phyloP scores from a whole-genome alignment of 2,797 vertebrate species.

The Synaphobranchus kaupii region DNA sequence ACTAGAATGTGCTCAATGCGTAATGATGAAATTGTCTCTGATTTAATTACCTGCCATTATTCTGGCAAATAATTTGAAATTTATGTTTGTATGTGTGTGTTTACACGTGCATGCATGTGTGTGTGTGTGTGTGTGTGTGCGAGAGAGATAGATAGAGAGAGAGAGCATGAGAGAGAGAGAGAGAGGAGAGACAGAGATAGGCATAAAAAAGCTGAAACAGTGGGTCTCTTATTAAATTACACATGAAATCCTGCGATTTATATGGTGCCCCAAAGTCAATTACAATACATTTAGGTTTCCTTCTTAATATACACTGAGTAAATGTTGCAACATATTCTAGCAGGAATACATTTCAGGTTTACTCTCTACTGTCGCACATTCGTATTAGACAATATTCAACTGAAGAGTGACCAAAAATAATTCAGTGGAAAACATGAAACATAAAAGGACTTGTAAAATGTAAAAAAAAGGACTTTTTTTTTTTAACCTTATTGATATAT shows the following conservation, averaged over 20 bases:
- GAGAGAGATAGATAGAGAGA: not conserved
- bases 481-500: not conserved
- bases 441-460: not conserved
- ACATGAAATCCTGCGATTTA: not conserved
- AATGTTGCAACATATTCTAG: not conserved
- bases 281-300: not conserved
- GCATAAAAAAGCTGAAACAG: not conserved
- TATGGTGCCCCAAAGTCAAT: not conserved
- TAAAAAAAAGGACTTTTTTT: too few species aligned
- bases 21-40: constrained; percentile 8
- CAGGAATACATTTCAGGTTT: not conserved
- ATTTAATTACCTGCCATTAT: constrained; percentile 17
- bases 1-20: not conserved
- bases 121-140: not conserved
- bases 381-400: not conserved
- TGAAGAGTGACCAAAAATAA: not conserved
- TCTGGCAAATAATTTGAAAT: constrained; percentile 1
- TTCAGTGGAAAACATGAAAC: not conserved
- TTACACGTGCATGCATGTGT: too few species aligned
- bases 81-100: not conserved
- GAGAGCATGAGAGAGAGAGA: not conserved
- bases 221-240: not conserved
- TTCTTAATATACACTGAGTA: not conserved
- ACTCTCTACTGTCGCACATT: not conserved
- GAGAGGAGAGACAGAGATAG: not conserved